Conservation (phyloP, 2,113 vertebrate genomes). For the Eupsittula cactorum region DNA sequence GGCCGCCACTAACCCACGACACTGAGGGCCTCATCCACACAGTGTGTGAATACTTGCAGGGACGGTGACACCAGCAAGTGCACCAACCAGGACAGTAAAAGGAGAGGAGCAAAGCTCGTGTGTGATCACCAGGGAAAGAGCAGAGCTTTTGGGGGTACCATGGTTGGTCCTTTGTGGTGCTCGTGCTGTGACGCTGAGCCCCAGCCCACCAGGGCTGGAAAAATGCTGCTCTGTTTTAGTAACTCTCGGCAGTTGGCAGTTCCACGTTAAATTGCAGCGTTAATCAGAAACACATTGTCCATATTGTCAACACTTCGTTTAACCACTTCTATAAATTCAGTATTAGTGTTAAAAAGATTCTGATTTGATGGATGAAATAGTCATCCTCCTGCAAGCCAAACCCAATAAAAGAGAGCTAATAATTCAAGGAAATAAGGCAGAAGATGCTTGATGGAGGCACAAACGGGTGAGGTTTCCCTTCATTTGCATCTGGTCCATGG, state of each 20-base stretch:
- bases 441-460: conserved; percentile 43
- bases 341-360: conserved; percentile 74
- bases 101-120: not conserved
- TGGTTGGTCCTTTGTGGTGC: not conserved
- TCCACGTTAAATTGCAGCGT: conserved; percentile 67
- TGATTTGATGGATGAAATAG: conserved; percentile 77
- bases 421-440: conserved; percentile 57
- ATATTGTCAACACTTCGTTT: conserved; percentile 82
- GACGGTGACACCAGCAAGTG: not conserved
- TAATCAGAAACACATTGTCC: conserved; percentile 84
- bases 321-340: conserved; percentile 81
- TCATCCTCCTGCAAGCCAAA: conserved; percentile 71
- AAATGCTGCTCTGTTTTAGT: conserved; percentile 55
- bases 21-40: not conserved
- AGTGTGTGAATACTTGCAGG: not conserved
- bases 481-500: not conserved
- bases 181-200: conserved; percentile 17
- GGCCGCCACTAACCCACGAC: not conserved
- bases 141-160: not conserved
- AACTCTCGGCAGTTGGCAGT: conserved; percentile 68
- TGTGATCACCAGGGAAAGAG: accelerated
- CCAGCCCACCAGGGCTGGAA: conserved; percentile 53
- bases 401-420: conserved; percentile 75
- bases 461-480: conserved; percentile 28
- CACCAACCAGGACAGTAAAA: not conserved